A percentile compares a stretch with the other conserved stretches of the same genome.
Evolutionary conservation across 2,797 vertebrate genomes (phyloP).

Genomic region (Otolemur crassicaudatus): DNA sequence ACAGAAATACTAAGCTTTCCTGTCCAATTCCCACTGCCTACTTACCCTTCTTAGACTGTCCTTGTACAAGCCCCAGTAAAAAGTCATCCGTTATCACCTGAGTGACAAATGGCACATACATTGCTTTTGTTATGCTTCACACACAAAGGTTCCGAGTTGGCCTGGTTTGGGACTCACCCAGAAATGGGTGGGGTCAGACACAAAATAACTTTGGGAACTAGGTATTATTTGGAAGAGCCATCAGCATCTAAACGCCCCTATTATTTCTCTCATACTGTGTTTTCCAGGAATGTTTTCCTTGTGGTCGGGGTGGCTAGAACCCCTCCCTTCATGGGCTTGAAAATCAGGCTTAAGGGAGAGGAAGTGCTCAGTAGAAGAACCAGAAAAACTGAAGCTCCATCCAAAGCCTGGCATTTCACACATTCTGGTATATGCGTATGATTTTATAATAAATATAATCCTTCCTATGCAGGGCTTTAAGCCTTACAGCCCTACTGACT

Average conservation of each 20-base stretch:
- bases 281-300: neutral
- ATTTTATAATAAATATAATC: neutral
- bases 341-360: neutral
- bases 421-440: neutral
- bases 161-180: neutral
- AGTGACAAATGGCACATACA: neutral
- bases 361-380: neutral
- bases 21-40: neutral
- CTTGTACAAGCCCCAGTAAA: neutral
- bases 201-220: neutral
- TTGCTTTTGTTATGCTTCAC: slow-evolving; percentile 25
- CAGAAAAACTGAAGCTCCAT: neutral
- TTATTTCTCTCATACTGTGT: neutral
- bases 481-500: neutral
- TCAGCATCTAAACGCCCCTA: neutral
- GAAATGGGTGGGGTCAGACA: neutral
- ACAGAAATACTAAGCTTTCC: neutral
- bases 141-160: neutral
- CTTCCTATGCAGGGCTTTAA: neutral
- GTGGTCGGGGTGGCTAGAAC: neutral
- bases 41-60: neutral
- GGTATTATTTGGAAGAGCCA: neutral
- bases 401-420: neutral
- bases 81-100: neutral
- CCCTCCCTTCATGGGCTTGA: neutral